Evolutionary conservation across 2,888 invertebrate species (phyloP), one percentile per base, ranked within the genome.

Genomic region (Rotaria sp.): DNA sequence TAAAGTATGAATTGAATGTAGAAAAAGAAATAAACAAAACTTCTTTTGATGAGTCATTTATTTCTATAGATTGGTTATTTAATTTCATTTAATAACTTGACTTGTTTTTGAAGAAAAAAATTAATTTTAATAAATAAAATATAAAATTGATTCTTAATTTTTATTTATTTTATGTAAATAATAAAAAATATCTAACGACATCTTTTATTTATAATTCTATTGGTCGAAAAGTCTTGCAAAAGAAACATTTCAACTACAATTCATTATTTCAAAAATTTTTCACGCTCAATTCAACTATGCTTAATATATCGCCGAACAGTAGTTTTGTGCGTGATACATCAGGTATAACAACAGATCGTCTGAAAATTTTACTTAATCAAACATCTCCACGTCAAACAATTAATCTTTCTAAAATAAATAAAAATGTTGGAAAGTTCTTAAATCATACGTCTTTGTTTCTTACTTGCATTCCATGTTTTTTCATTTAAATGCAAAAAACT

Each of bases 301-400:
- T 80, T 0, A 80, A 80, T 45, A 45, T 80, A 45, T 80, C 80
- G 24, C 80, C 80, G 26, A 80, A 80, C 13, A 45, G 80, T 80
- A 80, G 41, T 18, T 80, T 80, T 45, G 26, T 80, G 26, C 80
- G 80, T 45, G 80, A 80, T 80, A n/a, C 45, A 80, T 45, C 80
- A n/a, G 80, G 80, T 15, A 41, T 80, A 11, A 80, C 24, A 26
- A 80, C 80, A 80, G 80, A 80, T 80, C 80, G 80, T 45, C 38
- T 80, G 5, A 41, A 80, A 45, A 15, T 15, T 26, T 35, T 80
- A 45, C 45, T 80, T 15, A 80, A n/a, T 80, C 41, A 80, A 80
- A 80, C 13, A n/a, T 41, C 80, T n/a, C 80, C 45, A n/a, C 80
- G 80, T 26, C 80, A 80, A 80, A n/a, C 26, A 11, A 80, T 45